Base-by-base conservation (phyloP, 1,140 invertebrate genomes). In the Drosophila pruinosa region DNA sequence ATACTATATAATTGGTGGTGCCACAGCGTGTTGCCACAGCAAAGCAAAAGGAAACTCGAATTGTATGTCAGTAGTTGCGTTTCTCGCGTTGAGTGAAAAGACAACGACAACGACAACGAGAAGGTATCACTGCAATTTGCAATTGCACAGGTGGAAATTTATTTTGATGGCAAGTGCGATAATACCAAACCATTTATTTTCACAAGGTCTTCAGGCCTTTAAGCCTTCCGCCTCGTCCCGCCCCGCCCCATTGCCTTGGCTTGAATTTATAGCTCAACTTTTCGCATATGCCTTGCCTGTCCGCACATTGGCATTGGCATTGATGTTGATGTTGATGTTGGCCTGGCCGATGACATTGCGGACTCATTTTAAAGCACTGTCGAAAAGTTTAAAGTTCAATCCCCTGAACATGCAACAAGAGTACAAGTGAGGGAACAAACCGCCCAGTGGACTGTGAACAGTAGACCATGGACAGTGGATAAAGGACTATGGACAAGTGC, bases 101-200 rank as follows among this genome's bases (percentile, higher is more conserved):
- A 65, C 73, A 63, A 31, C 61, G 31, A 47, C 65, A 65, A 62
- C 21, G 21, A 38, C 21, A 19, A 26, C 6, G 48, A 43, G 36
- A 53, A 67, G 59, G 57, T 88, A 88, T 88, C 82, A 88, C 72
- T 75, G 82, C 78, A 88, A 88, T 88, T 88, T 88, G 82, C 56
- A 58, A 88, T 82, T 88, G 82, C 77, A 86, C 82, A 82, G 82
- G 78, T 88, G 78, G 78, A 88, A 82, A 88, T 88, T 88, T 82
- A 88, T 88, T 88, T 88, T 72, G 82, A 88, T 88, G 82, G 56
- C 78, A 69, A 82, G 72, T 82, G 82, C 82, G 82, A 88, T 88
- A 88, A 82, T 70, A 72, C 61, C 82, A 68, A 71, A 43, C 67
- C 82, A 88, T 88, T 88, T 88, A 86, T 86, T 86, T 86, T 50